phyloP scores from a whole-genome alignment of 2,888 invertebrate species.

The Drosophila seclusa region DNA sequence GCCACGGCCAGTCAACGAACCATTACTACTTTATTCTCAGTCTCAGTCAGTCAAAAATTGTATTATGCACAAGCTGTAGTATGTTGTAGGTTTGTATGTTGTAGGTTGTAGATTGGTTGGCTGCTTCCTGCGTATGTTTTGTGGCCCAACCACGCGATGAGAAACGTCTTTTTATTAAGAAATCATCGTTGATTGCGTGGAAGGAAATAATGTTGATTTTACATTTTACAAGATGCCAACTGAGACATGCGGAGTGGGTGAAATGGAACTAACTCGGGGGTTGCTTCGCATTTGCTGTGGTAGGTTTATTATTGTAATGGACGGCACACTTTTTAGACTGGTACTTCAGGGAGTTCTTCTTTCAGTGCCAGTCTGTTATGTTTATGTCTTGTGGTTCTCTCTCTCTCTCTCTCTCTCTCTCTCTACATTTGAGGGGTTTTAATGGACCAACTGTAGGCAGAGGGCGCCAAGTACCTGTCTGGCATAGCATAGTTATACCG shows the following conservation, averaged over 20 bases:
- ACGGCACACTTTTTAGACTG: slow-evolving; percentile 54
- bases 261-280: slow-evolving; percentile 34
- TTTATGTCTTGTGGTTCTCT: slow-evolving; percentile 47
- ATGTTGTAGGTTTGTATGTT: slow-evolving; percentile 36
- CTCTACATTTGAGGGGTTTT: slow-evolving; percentile 43
- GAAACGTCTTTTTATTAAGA: slow-evolving; percentile 73
- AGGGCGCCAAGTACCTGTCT: slow-evolving; percentile 22
- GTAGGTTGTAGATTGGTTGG: slow-evolving; percentile 33
- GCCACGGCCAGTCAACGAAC: slow-evolving; percentile 65
- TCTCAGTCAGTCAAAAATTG: slow-evolving; percentile 70
- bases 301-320: slow-evolving; percentile 73
- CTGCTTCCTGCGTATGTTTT: slow-evolving; percentile 40
- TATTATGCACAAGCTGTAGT: slow-evolving; percentile 68
- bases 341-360: slow-evolving; percentile 55
- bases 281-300: slow-evolving; percentile 49
- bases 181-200: slow-evolving; percentile 80
- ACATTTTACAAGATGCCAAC: slow-evolving; percentile 61
- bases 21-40: slow-evolving; percentile 67
- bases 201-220: slow-evolving; percentile 79
- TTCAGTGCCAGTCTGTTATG: slow-evolving; percentile 51
- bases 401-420: background rate
- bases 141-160: slow-evolving; percentile 17
- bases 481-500: slow-evolving; percentile 7
- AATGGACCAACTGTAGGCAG: slow-evolving; percentile 32
- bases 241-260: slow-evolving; percentile 34